A percentile compares a stretch with the other conserved stretches of the same genome.
phyloP scores from a whole-genome alignment of 2,113 vertebrate genomes.

The Macaca nemestrina region DNA sequence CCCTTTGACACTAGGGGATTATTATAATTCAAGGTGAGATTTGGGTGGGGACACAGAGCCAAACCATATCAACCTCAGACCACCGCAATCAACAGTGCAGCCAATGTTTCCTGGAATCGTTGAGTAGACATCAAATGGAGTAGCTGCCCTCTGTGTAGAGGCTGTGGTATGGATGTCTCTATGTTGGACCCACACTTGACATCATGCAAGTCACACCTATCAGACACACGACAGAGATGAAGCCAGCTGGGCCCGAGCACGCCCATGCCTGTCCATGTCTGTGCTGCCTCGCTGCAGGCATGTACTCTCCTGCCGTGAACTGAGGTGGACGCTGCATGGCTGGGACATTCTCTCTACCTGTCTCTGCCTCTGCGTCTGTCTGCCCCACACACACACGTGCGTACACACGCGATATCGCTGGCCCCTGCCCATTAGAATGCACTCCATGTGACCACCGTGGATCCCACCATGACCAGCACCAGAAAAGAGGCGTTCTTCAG shows the following conservation, averaged over 20 bases:
- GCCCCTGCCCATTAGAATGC: fast-evolving
- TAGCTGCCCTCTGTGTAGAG: fast-evolving
- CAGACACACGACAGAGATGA: fast-evolving
- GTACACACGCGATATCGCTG: fast-evolving
- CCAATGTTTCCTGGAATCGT: not conserved
- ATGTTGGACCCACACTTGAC: fast-evolving
- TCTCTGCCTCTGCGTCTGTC: not conserved
- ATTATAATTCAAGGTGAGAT: no score
- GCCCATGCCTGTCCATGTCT: no score
- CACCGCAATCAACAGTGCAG: not conserved
- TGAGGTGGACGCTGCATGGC: fast-evolving
- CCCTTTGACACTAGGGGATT: no score
- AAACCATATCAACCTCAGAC: not conserved
- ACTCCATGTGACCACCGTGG: fast-evolving
- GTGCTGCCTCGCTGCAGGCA: fast-evolving
- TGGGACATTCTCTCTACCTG: not conserved
- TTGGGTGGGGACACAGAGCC: no score
- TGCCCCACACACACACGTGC: fast-evolving
- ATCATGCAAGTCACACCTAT: not conserved
- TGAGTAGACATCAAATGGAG: not conserved
- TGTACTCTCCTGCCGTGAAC: fast-evolving
- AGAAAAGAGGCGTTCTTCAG: fast-evolving
- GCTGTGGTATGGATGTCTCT: not conserved
- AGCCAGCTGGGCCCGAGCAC: fast-evolving
- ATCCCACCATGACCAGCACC: not conserved